phyloP scores from a whole-genome alignment of 1,140 invertebrate genomes.

The Tetraneura akinire region DNA sequence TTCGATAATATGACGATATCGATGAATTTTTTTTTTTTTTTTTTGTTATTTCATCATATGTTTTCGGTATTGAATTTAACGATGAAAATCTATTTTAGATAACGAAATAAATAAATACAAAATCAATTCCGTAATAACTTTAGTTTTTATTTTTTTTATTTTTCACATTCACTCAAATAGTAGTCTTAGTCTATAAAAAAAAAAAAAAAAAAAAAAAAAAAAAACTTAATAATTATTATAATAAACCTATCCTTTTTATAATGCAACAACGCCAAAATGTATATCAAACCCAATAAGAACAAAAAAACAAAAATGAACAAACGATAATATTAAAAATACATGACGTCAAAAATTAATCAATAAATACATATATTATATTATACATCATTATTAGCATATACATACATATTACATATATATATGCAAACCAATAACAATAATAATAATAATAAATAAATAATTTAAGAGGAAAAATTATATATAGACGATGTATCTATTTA shows the following conservation, averaged over 20 bases:
- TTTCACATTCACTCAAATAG: constrained; percentile 42
- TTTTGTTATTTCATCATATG: too few relatives aligned
- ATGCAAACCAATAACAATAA: background rate
- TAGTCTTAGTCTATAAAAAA: constrained; percentile 43
- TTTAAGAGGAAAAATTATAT: constrained; percentile 1
- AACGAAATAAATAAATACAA: background rate
- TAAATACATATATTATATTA: too few relatives aligned
- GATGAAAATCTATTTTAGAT: too few relatives aligned
- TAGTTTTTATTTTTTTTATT: constrained; percentile 30
- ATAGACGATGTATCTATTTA: background rate
- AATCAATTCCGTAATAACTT: constrained; percentile 20
- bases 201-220: background rate
- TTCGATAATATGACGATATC: too few relatives aligned
- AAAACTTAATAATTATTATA: constrained; percentile 44
- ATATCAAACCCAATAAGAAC: constrained; percentile 45
- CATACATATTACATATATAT: too few relatives aligned
- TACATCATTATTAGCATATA: too few relatives aligned
- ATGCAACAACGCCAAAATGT: constrained; percentile 47
- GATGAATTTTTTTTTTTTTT: too few relatives aligned
- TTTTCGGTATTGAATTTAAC: too few relatives aligned
- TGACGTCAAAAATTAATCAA: background rate
- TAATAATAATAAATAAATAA: background rate
- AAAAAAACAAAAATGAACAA: constrained; percentile 39
- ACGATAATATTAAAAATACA: background rate
- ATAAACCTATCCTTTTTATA: constrained; percentile 35